Base-by-base conservation (phyloP, 2,113 vertebrate species). In the Prunella fulvescens region DNA sequence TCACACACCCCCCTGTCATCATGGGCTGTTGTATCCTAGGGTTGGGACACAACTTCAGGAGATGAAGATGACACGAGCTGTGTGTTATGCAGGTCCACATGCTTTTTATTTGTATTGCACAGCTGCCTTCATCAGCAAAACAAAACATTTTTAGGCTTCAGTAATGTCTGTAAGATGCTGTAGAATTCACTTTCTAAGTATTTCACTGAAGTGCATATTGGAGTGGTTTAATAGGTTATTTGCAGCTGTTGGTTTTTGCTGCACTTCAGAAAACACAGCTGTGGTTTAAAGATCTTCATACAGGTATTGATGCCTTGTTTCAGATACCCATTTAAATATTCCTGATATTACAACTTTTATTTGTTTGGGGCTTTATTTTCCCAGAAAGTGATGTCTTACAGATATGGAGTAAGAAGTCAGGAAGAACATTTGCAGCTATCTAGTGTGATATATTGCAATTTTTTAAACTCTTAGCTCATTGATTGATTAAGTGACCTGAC, bases 1-100 rank as follows among this genome's bases (percentile, higher is more conserved):
- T 47, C 24, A 26, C 22, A 18, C 14, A 3, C 1, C 1, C n/a
- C 9, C 12, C 1, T 18, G 61, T 8, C 3, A 2, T 4, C 1
- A 1, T 4, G 45, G 39, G 25, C 42, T 65, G 22, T 29, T 13
- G 3, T 6, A 3, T 26, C 1, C 1, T 0, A 29, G 47, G 76
- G 23, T 40, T 80, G 65, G 61, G 31, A 50, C 51, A 26, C 39
- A 26, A 1, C 3, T 35, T 3, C 2, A 29, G 39, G 48, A 45
- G 69, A 40, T 9, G 53, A 29, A 35, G 51, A 7, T 29, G 20
- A 10, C 37, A 56, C 1, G 9, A 71, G 37, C 53, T 50, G 24
- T n/a, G n/a, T 35, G 40, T 5, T 1, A 11, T 20, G 20, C 79
- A 42, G 67, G 9, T 15, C 54, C 44, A 16, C 7, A 2, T 3